Base-by-base conservation (phyloP, 2,113 vertebrate species). In the Rhea americana region DNA sequence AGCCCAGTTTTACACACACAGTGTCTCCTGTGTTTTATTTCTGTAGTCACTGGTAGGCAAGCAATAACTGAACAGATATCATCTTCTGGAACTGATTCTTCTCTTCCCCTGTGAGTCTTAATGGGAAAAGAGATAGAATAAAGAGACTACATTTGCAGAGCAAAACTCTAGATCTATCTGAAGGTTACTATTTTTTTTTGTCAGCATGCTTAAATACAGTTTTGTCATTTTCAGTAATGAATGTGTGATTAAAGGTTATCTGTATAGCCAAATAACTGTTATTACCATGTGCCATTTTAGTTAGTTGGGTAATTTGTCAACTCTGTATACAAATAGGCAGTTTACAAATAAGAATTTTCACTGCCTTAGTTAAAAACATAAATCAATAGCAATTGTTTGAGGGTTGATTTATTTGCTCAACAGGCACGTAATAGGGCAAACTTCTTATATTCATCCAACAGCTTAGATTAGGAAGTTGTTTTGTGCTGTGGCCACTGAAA, bases 231-330 rank as follows among this genome's bases (percentile, higher is more conserved):
- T 95, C 87, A 55, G 32, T 88, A 97, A 97, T 96, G 94, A 97
- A 94, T 71, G n/a, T 24, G 41, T 97, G 96, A 97, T 97, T 94
- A 97, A 89, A 96, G 93, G 95, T 91, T 92, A 84, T 94, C 90
- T 92, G 87, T 95, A 93, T 85, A 82, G 58, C 32, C 32, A 82
- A 24, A 25, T 89, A 96, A 88, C 67, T 91, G 50, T 96, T 93
- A 87, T 97, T 97, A 96, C 96, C 94, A 93, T 96, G 92, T 96
- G 93, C n/a, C 19, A 48, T 96, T 96, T 97, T 71, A 92, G 93
- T 95, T 97, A 91, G 91, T 96, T 37, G 59, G 41, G 37, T 95
- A 95, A 97, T 97, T 97, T 93, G 51, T 96, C 93, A 96, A 62
- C 75, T 82, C 17, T 79, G 43, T 86, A 58, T 67, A 77, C 77